Conservation (phyloP, 2,113 vertebrate species). For the Nasalis larvatus region DNA sequence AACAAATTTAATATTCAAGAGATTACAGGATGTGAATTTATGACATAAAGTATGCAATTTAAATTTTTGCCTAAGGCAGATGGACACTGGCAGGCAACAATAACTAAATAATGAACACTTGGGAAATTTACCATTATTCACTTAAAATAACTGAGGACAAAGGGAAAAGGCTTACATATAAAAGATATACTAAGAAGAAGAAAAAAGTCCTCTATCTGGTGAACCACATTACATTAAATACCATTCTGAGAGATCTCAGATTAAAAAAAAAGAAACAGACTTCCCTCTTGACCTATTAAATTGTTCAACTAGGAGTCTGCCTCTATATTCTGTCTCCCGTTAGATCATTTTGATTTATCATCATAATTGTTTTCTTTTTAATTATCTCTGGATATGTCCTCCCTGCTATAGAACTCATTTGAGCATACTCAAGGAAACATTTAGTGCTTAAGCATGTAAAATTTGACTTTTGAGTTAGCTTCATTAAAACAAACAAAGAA, state of each 20-base stretch:
- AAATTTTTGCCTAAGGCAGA: not conserved
- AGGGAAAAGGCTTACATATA: not conserved
- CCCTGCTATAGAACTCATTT: not conserved
- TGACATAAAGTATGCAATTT: not conserved
- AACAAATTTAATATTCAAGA: not conserved
- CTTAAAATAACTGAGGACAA: not conserved
- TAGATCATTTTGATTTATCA: not conserved
- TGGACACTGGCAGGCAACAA: not conserved
- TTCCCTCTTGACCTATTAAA: not conserved
- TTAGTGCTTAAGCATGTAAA: not conserved
- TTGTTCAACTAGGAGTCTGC: not conserved
- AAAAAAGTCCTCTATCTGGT: not conserved
- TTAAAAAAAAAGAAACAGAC: not conserved
- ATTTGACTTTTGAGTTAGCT: not conserved
- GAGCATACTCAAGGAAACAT: not conserved
- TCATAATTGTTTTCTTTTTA: not conserved
- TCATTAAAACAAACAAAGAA: not conserved
- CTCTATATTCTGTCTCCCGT: not conserved
- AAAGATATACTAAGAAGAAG: not conserved
- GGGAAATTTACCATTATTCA: not conserved
- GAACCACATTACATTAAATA: not conserved
- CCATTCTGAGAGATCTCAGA: not conserved
- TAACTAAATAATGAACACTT: not conserved
- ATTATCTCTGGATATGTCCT: not conserved
- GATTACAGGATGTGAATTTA: not conserved